Conservation (phyloP, 2,888 invertebrate species). For the Luperina testacea region DNA sequence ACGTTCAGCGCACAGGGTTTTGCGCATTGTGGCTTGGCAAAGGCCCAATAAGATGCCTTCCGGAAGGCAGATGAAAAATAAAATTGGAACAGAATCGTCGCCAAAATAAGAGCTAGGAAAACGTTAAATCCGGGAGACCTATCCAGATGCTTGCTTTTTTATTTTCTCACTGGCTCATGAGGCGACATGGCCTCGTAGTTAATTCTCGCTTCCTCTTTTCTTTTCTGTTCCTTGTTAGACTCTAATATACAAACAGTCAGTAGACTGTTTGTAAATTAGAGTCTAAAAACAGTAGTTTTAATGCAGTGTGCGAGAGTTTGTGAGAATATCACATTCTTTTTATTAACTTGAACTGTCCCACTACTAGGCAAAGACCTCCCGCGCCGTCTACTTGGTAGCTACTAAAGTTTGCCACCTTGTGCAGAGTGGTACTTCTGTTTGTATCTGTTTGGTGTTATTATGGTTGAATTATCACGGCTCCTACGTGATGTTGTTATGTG, state of each 20-base stretch:
- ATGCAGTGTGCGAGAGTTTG: too few relatives aligned
- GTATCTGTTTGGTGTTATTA: conserved; percentile 32
- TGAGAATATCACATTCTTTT: neutral
- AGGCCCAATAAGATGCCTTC: conserved; percentile 1
- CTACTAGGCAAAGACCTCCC: neutral
- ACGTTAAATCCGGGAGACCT: too few relatives aligned
- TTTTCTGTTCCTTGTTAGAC: neutral
- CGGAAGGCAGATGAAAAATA: conserved; percentile 12
- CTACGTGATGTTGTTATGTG: conserved; percentile 63
- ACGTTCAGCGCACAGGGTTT: neutral
- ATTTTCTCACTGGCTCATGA: neutral
- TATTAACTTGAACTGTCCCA: neutral
- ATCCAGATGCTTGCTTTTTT: neutral
- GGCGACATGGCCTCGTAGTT: neutral
- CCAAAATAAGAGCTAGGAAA: neutral
- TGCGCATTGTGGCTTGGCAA: conserved; percentile 36
- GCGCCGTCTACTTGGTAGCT: neutral
- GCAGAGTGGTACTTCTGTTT: conserved; percentile 20
- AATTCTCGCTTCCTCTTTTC: neutral
- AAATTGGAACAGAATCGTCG: conserved; percentile 2
- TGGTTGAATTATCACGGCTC: conserved; percentile 62
- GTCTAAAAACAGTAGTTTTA: neutral
- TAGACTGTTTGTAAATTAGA: too few relatives aligned
- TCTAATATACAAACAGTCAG: neutral
- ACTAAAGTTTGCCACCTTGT: neutral